Percentiles rank a stretch among this genome's conserved stretches.
These are phyloP conservation scores for Amblyornis subalaris DNA, from an alignment of 2,113 vertebrate species.

Conservation along the genomic window DNA sequence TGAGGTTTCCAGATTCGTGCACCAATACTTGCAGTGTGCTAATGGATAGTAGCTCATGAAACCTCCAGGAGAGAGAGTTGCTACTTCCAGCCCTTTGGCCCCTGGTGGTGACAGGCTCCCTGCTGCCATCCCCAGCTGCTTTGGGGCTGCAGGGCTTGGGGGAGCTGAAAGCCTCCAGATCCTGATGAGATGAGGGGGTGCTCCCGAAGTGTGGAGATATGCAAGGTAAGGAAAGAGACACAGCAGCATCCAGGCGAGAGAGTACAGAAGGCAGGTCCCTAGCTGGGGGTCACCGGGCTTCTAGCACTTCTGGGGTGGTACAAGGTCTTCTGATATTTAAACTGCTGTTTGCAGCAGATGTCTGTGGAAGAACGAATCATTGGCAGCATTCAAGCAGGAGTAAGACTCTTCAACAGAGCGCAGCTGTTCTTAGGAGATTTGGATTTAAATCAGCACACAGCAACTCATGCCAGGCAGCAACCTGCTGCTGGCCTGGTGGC, in stretches of 20 bases:
- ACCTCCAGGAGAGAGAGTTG: background rate
- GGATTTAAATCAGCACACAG: background rate
- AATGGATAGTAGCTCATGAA: background rate
- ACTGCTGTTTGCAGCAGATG: background rate
- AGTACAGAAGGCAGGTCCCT: background rate
- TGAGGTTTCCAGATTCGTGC: background rate
- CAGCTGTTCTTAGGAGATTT: background rate
- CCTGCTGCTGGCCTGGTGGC: background rate
- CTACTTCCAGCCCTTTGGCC: fast-evolving
- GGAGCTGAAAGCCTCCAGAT: background rate
- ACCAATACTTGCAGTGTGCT: background rate
- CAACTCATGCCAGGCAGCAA: background rate
- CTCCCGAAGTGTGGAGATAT: background rate
- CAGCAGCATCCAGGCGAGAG: background rate
- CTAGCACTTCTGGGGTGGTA: background rate
- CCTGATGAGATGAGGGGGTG: fast-evolving
- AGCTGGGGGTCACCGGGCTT: background rate
- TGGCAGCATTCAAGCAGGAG: background rate
- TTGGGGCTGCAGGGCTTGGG: fast-evolving
- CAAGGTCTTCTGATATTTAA: background rate
- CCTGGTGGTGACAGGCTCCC: background rate
- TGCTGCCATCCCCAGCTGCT: background rate
- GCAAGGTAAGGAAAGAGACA: background rate
- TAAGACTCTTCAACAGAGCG: background rate
- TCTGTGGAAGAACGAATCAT: background rate